phyloP scores from a whole-genome alignment of 2,113 vertebrate genomes.

The Lasiurus cinereus region DNA sequence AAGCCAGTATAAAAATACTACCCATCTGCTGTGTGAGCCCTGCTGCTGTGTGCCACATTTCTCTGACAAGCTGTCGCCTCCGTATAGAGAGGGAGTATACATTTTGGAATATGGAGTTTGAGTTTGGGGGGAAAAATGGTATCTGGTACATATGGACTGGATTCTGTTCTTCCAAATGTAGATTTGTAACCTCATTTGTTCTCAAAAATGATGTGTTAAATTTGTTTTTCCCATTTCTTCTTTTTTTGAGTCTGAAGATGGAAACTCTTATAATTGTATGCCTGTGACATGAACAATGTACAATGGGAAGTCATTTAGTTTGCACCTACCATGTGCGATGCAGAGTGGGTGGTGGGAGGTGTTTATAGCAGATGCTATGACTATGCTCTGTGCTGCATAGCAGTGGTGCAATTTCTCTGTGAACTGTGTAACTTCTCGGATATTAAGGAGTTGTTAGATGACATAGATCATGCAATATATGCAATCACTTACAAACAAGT shows the following conservation, averaged over 20 bases:
- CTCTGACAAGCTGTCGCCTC: conserved; percentile 85
- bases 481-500: conserved; percentile 35
- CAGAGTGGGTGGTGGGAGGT: background rate
- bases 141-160: conserved; percentile 86
- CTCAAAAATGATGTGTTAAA: conserved; percentile 83
- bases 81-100: conserved; percentile 82
- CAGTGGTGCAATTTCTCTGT: background rate
- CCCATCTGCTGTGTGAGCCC: conserved; percentile 81
- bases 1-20: conserved; percentile 83
- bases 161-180: conserved; percentile 86
- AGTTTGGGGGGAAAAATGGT: conserved; percentile 84
- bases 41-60: conserved; percentile 80
- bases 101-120: conserved; percentile 85
- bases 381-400: background rate
- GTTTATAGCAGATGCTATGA: background rate
- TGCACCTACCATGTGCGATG: background rate
- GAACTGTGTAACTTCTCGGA: background rate
- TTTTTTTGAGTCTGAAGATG: conserved; percentile 54
- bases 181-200: conserved; percentile 86
- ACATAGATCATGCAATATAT: background rate
- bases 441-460: conserved; percentile 22
- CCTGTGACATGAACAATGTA: conserved; percentile 71
- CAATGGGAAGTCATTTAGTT: conserved; percentile 68
- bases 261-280: conserved; percentile 61
- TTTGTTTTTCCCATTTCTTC: conserved; percentile 59